These are phyloP conservation scores for Balanococcus diminutus DNA, from an alignment of 2,888 invertebrate species.

Conservation along the genomic window DNA sequence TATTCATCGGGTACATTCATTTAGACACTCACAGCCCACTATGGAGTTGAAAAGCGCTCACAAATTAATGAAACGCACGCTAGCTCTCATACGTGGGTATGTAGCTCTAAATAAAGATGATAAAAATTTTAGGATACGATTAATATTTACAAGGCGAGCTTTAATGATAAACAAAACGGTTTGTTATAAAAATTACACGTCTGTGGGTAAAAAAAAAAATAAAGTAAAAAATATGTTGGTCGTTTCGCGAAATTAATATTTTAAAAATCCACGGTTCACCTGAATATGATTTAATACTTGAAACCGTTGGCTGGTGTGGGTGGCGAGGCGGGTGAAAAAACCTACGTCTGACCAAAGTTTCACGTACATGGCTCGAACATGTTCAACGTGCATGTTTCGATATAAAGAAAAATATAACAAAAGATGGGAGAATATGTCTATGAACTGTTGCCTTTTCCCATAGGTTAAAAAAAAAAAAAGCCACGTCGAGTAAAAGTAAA, in stretches of 20 bases:
- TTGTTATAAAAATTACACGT: conserved; percentile 33
- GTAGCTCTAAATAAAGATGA: conserved; percentile 44
- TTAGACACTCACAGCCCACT: conserved; percentile 23
- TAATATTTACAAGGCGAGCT: conserved; percentile 28
- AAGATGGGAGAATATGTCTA: background rate
- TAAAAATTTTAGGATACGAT: conserved; percentile 36
- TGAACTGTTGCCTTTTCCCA: background rate
- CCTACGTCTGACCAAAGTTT: background rate
- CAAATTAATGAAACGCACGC: conserved; percentile 36
- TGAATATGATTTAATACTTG: conserved; percentile 32
- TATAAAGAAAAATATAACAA: background rate
- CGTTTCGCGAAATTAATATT: conserved; percentile 20
- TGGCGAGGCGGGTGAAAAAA: background rate
- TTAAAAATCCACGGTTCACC: conserved; percentile 28
- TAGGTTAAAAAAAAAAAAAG: background rate
- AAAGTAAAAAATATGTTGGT: background rate
- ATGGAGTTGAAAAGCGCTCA: conserved; percentile 2
- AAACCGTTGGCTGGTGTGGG: background rate
- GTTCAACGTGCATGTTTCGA: background rate
- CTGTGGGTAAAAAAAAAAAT: background rate
- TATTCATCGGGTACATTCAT: conserved; percentile 24
- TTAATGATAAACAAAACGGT: conserved; percentile 33
- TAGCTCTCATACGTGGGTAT: background rate
- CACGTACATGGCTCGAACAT: background rate
- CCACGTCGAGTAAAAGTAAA: background rate